Evolutionary conservation across 2,113 vertebrate species (phyloP), one percentile per base, ranked within the genome.

Genomic region (Hypomesus transpacificus): DNA sequence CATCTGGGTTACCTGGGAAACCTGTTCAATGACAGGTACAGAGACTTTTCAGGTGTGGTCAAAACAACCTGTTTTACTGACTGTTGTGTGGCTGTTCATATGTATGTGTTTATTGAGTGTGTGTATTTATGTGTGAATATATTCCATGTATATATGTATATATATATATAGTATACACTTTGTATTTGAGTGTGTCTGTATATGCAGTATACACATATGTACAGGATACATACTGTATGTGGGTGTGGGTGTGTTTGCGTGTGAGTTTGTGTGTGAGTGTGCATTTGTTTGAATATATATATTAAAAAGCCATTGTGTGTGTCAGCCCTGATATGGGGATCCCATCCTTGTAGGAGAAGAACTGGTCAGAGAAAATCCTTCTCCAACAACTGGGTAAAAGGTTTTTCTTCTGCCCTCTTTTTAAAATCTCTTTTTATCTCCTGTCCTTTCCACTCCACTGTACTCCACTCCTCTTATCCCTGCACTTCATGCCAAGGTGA

Each of bases 31-130:
- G 34, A 21, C 17, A 65, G 14, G 39, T 28, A 34, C 31, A 2
- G 31, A 46, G 63, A 16, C 13, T 50, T 21, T 51, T 50, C 63
- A 65, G 20, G 63, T 65, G 63, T 65, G 34, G 39, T 65, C 63
- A 2, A 65, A 65, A 65, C 63, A 50, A 50, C 18, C 63, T 21
- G 6, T 39, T 17, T 18, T 17, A 9, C 8, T 28, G 28, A n/a
- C 22, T 16, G 14, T 14, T 26, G 26, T 31, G 16, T 62, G 26
- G 3, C 24, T 31, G 26, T 31, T 24, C 28, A 26, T 62, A 17
- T 62, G 24, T 34, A 50, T 67, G 66, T 24, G 18, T 53, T 17
- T 66, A 9, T 11, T 46, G 17, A n/a, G 39, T 24, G 20, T 66
- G 64, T 66, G 46, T 66, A 28, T 66, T 1, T 16, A 1, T 52